phyloP scores from a whole-genome alignment of 2,888 invertebrate species.

The Cosmorhoe ocellata region DNA sequence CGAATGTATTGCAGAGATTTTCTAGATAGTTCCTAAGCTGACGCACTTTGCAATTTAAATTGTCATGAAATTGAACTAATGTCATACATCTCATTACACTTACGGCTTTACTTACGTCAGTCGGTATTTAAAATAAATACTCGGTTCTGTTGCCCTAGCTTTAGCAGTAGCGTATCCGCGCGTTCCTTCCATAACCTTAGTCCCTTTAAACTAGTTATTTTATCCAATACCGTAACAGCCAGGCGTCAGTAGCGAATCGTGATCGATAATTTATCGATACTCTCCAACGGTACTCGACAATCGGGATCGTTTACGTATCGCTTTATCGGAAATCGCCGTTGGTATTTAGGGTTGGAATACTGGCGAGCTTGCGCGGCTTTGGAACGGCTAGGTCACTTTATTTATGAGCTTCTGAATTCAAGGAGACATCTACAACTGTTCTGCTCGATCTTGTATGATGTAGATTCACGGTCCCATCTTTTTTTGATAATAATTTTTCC shows the following conservation, averaged over 20 bases:
- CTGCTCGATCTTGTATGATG: no score
- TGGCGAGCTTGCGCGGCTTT: conserved; percentile 12
- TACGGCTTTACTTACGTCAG: no score
- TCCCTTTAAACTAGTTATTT: conserved; percentile 42
- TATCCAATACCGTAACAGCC: conserved; percentile 59
- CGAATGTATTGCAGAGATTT: no score
- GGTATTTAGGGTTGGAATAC: conserved; percentile 65
- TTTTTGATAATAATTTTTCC: no score
- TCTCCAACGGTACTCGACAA: conserved; percentile 69
- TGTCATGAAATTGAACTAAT: no score
- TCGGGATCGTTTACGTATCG: conserved; percentile 75
- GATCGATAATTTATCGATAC: conserved; percentile 78
- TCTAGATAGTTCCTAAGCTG: no score
- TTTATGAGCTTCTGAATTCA: neutral
- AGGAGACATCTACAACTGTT: neutral
- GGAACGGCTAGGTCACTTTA: conserved; percentile 9
- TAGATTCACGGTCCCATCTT: no score
- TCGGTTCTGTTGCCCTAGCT: no score
- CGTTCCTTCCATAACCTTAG: conserved; percentile 1
- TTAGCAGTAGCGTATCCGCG: neutral
- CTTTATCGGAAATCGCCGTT: conserved; percentile 71
- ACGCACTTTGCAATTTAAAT: no score
- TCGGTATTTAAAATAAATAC: no score
- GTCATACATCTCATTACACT: no score
- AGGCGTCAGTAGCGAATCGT: conserved; percentile 75